These are phyloP conservation scores for Fabriciana adippe DNA, from an alignment of 2,888 invertebrate species.

Conservation along the genomic window DNA sequence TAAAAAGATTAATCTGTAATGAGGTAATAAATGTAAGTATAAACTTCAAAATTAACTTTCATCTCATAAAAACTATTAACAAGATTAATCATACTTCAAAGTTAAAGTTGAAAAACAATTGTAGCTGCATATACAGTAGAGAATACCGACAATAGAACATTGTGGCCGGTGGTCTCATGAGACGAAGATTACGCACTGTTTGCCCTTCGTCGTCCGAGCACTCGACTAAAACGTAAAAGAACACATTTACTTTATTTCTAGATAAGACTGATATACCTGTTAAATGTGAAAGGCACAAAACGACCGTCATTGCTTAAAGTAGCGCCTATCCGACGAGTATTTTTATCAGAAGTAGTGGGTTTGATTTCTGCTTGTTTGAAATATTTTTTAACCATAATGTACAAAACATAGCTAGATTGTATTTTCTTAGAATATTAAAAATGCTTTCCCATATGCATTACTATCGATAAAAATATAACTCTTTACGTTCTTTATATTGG, in stretches of 20 bases:
- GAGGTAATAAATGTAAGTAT: no score
- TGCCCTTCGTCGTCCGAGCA: constrained; percentile 44
- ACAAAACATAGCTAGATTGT: no score
- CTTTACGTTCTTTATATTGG: constrained; percentile 12
- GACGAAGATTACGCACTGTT: constrained; percentile 71
- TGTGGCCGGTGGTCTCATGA: constrained; percentile 64
- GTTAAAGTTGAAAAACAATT: constrained; percentile 62
- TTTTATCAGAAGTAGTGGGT: neutral
- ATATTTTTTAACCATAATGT: no score
- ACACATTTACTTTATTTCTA: constrained; percentile 31
- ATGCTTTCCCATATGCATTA: no score
- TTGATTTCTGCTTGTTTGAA: neutral
- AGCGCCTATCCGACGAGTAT: neutral
- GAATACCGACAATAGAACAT: constrained; percentile 55
- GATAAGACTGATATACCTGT: constrained; percentile 23
- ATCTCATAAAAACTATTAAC: neutral
- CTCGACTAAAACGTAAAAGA: constrained; percentile 35
- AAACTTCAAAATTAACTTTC: no score
- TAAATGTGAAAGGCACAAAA: neutral
- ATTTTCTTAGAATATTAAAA: no score
- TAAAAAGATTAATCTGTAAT: no score
- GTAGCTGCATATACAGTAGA: constrained; percentile 61
- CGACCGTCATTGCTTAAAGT: no score
- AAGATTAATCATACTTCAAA: constrained; percentile 51
- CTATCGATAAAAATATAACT: constrained; percentile 1